These are phyloP conservation scores for Tragulus kanchil DNA, from an alignment of 2,113 vertebrate genomes.

Conservation along the genomic window DNA sequence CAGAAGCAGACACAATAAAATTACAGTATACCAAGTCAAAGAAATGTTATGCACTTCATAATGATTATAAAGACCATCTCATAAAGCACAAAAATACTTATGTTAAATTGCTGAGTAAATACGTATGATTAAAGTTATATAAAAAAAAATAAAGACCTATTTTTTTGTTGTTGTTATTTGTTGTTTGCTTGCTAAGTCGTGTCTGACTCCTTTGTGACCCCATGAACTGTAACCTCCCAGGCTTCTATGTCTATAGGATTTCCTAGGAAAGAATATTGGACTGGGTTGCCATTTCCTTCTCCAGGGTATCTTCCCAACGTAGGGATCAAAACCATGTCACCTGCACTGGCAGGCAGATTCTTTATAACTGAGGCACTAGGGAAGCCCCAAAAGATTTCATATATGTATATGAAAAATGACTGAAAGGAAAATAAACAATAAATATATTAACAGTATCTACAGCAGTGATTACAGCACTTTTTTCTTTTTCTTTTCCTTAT, in stretches of 20 bases:
- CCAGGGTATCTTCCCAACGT: background rate
- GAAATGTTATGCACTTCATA: slow-evolving; percentile 11
- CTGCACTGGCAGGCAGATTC: background rate
- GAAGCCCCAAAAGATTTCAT: background rate
- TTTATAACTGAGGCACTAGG: background rate
- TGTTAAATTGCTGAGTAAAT: background rate
- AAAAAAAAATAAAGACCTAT: background rate
- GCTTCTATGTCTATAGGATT: background rate
- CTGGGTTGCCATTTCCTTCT: background rate
- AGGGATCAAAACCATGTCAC: background rate
- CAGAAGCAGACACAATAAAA: slow-evolving; percentile 12
- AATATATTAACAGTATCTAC: background rate
- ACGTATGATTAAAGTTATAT: background rate
- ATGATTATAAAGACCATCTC: background rate
- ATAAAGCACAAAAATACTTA: slow-evolving; percentile 13
- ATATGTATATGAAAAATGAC: background rate
- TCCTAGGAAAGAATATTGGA: background rate
- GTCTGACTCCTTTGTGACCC: background rate
- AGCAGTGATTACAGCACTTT: background rate
- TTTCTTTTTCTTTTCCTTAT: background rate
- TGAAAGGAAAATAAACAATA: background rate
- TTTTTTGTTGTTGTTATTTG: background rate
- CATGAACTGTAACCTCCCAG: background rate
- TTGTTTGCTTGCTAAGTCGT: background rate
- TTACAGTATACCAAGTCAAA: slow-evolving; percentile 18